Evolutionary conservation across 2,888 invertebrate species (phyloP), one percentile per base, ranked within the genome.

Genomic region (Nowickia ferox): DNA sequence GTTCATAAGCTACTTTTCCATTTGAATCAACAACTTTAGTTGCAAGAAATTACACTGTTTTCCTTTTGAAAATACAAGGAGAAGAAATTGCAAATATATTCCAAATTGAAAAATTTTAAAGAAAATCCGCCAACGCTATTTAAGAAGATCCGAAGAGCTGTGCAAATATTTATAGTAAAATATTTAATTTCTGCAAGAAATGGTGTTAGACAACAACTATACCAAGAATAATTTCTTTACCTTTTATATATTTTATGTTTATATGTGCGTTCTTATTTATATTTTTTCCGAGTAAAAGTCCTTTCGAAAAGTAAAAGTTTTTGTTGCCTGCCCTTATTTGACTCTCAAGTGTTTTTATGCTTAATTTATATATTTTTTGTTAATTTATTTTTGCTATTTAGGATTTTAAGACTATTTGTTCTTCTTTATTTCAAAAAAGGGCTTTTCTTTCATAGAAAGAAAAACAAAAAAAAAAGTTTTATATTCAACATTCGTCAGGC

Each of bases 261-360:
- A 19, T 42, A 9, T 61, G 38, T 44, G 11, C 13, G 40, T 17
- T 53, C 3, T 38, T 84, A 76, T 63, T 57, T 69, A 51, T 72
- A 76, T 80, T 22, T 5, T 30, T 68, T 40, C 9, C 30, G 66
- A 68, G 59, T 68, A 81, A 81, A 81, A 68, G 76, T 81, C 68
- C 22, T 74, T 66, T 61, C 19, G 22, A 75, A 86, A 83, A 83
- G 81, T 79, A 86, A 86, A 83, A 80, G 79, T 83, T 65, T 68
- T 46, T 61, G 30, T 40, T 78, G 44, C 9, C 8, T 19, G 30
- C 59, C 55, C 80, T 77, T 66, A 59, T 79, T 68, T 75, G 17
- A 10, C 17, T 59, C 55, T 82, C 82, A 85, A 78, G 82, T 85
- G 75, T 74, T 85, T 81, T 66, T 76, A 48, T 83, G 48, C 79